Base-by-base conservation (phyloP, 2,888 invertebrate genomes). In the Oligia latruncula region DNA sequence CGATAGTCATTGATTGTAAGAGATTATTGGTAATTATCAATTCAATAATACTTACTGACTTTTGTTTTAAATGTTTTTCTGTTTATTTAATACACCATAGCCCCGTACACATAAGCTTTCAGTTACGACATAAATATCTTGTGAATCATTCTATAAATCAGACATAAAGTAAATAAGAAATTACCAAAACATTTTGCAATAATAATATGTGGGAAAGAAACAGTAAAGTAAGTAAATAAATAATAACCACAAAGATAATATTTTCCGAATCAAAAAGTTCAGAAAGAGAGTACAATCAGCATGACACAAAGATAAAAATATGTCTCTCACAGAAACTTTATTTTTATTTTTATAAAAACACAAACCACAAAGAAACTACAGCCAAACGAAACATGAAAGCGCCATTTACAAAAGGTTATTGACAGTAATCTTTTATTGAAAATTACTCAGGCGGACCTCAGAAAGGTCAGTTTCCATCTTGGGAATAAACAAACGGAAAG, bases 391-490 rank as follows among this genome's bases (percentile, higher is more conserved):
- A 78, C 80, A 82, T 80, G 40, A 85, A 80, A 77, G 70, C 49
- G 40, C 23, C 73, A n/a, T 67, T 72, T 78, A 74, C 76, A 80
- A 80, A 71, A 80, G 86, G 80, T 85, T 85, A 82, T 80, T 87
- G 78, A 52, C 74, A 74, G 79, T 82, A 80, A 85, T 77, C 20
- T 80, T 80, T 78, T 77, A 85, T 85, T 82, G 82, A 77, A 85
- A 87, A 82, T 85, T 87, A 68, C 77, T 73, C 64, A 66, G 62
- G 65, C 76, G 77, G 67, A 77, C 64, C 43, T 75, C 67, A 43
- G 65, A 82, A 80, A 86, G 78, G 88, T 82, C 88, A 86, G 67
- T 78, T 71, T 40, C 66, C 74, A 79, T 82, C 73, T 79, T 66
- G 70, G 64, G 77, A 87, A 83, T 71, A 81, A 87, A 88, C 73